Evolutionary conservation across 2,113 vertebrate species (phyloP).

Genomic region (Lathamus discolor): DNA sequence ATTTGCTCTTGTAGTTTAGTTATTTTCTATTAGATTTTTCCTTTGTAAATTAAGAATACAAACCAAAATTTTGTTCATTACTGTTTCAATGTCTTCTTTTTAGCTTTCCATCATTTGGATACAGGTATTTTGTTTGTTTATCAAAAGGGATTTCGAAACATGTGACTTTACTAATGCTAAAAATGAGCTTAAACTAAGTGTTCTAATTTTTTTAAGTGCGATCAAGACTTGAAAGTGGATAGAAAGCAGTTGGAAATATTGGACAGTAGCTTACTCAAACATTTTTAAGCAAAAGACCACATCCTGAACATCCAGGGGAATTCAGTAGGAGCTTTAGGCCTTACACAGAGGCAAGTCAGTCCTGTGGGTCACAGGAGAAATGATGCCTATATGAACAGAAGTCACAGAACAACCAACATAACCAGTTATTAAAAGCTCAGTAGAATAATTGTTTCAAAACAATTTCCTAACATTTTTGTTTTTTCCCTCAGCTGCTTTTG

Average conservation of each 20-base stretch:
- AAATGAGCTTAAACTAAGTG: neutral
- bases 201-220: neutral
- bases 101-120: slow-evolving; percentile 85
- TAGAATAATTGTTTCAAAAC: neutral
- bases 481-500: neutral
- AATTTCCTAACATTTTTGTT: neutral
- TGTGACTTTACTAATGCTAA: neutral
- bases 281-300: neutral
- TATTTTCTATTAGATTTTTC: neutral
- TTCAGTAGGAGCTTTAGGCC: neutral
- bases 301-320: neutral
- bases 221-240: neutral
- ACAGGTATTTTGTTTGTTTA: slow-evolving; percentile 80
- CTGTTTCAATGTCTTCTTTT: slow-evolving; percentile 69
- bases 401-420: neutral
- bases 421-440: neutral
- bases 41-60: neutral
- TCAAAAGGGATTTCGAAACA: neutral
- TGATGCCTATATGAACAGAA: neutral
- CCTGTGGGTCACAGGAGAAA: neutral
- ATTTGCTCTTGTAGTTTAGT: neutral
- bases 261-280: neutral
- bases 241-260: neutral
- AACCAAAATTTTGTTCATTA: slow-evolving; percentile 5
- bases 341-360: neutral